These are phyloP conservation scores for Pentamera pediparva DNA, from an alignment of 53 echinoderm and acorn worm genomes.

Conservation along the genomic window DNA sequence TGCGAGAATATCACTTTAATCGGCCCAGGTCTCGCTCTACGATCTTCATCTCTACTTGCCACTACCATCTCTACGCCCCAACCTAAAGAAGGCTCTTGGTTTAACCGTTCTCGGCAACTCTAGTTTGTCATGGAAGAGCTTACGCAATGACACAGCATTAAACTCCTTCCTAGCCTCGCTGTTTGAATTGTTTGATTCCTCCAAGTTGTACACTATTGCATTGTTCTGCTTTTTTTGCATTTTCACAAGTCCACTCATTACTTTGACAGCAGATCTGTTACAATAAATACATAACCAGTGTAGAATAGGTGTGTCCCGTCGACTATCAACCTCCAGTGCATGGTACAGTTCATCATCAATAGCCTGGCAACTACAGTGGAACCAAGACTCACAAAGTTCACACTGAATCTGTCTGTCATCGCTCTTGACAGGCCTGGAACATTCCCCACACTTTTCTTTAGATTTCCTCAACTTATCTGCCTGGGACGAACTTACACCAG, in stretches of 20 bases:
- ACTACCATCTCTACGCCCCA: neutral
- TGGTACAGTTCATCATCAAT: neutral
- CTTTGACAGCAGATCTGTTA: neutral
- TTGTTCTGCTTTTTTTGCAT: slow-evolving; percentile 10
- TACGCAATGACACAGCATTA: neutral
- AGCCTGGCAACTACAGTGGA: neutral
- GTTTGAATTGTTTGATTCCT: neutral
- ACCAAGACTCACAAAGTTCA: neutral
- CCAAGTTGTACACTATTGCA: neutral
- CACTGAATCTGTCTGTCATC: neutral
- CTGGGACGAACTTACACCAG: too few species aligned
- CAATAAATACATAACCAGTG: neutral
- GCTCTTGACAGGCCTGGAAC: neutral
- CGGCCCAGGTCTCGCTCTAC: neutral
- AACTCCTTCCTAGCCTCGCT: neutral
- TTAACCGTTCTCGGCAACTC: neutral
- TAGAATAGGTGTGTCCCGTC: neutral
- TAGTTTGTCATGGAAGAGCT: neutral
- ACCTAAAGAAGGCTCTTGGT: neutral
- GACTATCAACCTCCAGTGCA: neutral
- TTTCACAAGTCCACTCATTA: neutral
- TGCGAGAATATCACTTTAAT: neutral
- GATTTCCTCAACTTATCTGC: too few species aligned
- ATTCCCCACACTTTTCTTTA: too few species aligned
- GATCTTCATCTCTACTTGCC: too few species aligned